These are phyloP conservation scores for Rotaria socialis DNA, from an alignment of 2,888 invertebrate species.

Conservation along the genomic window DNA sequence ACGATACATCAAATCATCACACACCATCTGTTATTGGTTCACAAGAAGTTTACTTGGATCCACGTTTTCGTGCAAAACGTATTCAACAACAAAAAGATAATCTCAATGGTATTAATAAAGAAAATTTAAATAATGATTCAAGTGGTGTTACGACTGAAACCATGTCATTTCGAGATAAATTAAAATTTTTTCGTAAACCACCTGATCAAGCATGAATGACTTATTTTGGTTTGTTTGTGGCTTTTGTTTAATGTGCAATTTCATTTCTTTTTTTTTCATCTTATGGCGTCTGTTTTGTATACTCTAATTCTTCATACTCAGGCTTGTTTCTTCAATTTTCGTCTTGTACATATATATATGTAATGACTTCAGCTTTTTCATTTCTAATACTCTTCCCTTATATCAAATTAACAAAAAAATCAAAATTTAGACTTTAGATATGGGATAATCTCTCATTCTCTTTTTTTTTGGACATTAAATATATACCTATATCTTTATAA, in stretches of 20 bases:
- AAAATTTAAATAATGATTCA: neutral
- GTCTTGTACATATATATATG: neutral
- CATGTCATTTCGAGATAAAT: slow-evolving; percentile 14
- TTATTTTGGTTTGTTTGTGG: neutral
- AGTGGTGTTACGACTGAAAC: slow-evolving; percentile 9
- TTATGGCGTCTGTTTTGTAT: neutral
- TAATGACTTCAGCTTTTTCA: neutral
- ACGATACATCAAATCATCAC: slow-evolving; percentile 36
- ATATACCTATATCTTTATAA: neutral
- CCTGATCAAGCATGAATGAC: slow-evolving; percentile 6
- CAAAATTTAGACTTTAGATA: neutral
- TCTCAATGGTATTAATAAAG: slow-evolving; percentile 20
- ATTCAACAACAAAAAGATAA: slow-evolving; percentile 38
- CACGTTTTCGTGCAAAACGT: slow-evolving; percentile 62
- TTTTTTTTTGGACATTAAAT: neutral
- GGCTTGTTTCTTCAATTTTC: neutral
- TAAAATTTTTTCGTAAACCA: slow-evolving; percentile 32
- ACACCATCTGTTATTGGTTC: slow-evolving; percentile 70
- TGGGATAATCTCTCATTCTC: slow-evolving; percentile 20
- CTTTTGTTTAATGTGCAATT: neutral
- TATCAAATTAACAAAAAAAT: neutral
- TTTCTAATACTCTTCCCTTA: slow-evolving; percentile 16
- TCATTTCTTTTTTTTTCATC: neutral
- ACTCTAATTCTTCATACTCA: neutral
- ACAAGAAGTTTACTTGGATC: slow-evolving; percentile 95